Percentiles rank a stretch among this genome's conserved stretches.
These are phyloP conservation scores for Aricia agestis DNA, from an alignment of 1,140 invertebrate species.

Conservation along the genomic window DNA sequence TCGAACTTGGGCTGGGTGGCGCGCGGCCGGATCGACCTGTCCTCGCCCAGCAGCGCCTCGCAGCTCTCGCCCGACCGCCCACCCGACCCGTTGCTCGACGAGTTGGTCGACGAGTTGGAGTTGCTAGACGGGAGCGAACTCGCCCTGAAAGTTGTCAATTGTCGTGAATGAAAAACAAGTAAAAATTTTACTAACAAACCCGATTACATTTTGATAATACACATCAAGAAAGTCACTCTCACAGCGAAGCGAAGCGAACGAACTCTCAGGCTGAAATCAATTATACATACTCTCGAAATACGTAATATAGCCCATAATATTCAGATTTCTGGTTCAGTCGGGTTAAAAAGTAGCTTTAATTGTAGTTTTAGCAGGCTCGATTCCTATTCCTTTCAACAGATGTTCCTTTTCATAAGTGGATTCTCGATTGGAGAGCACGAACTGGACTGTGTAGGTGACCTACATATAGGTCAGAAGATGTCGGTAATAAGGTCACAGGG, in stretches of 20 bases:
- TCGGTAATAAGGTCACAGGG: not conserved
- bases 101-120: constrained; percentile 63
- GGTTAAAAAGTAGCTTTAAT: too few species aligned
- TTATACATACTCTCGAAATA: too few species aligned
- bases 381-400: not conserved
- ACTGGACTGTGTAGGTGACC: not conserved
- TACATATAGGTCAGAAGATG: not conserved
- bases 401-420: not conserved
- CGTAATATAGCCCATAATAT: too few species aligned
- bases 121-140: constrained; percentile 57
- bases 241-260: too few species aligned
- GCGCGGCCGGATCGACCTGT: constrained; percentile 41
- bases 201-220: too few species aligned
- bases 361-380: not conserved
- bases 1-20: constrained; percentile 81
- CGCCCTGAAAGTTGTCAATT: constrained; percentile 36
- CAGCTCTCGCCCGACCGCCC: constrained; percentile 63
- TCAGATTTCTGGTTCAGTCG: too few species aligned
- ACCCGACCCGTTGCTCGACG: constrained; percentile 62
- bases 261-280: too few species aligned
- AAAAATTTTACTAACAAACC: not conserved
- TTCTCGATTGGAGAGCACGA: not conserved
- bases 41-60: constrained; percentile 52
- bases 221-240: too few species aligned
- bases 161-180: not conserved